A percentile compares a stretch with the other conserved stretches of the same genome.
phyloP scores from a whole-genome alignment of 2,888 invertebrate genomes.

The Alloplasta piceator region DNA sequence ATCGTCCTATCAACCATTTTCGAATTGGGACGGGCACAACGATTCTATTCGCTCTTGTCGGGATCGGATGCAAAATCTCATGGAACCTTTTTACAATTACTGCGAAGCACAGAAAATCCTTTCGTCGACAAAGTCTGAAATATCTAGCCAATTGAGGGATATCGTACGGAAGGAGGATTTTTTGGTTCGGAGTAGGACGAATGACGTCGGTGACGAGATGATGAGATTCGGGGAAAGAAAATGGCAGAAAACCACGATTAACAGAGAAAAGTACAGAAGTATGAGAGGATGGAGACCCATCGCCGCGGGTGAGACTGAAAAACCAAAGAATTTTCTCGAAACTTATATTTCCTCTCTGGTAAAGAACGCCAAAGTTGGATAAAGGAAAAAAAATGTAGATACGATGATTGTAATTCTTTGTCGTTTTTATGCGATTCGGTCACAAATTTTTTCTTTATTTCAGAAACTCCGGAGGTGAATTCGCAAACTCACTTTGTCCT shows the following conservation, averaged over 20 bases:
- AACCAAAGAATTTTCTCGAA: not conserved
- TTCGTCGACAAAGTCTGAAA: not conserved
- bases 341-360: not conserved
- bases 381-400: not conserved
- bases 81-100: conserved; percentile 74
- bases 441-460: conserved; percentile 46
- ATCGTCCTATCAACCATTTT: conserved; percentile 63
- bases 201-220: conserved; percentile 55
- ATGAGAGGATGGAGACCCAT: conserved; percentile 76
- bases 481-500: conserved; percentile 84
- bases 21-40: conserved; percentile 67
- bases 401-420: not conserved
- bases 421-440: not conserved
- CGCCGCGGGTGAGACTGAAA: conserved; percentile 69
- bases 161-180: not conserved
- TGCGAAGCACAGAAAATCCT: conserved; percentile 66
- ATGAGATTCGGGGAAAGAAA: conserved; percentile 6
- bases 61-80: conserved; percentile 66
- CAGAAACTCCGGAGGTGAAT: conserved; percentile 72
- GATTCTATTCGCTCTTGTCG: conserved; percentile 65
- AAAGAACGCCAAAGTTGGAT: conserved; percentile 1
- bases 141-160: not conserved
- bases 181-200: too few species aligned
- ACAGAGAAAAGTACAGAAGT: conserved; percentile 73
- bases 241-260: conserved; percentile 59